Base-by-base conservation (phyloP, 2,797 vertebrate species). In the Phoxinus dragarum region DNA sequence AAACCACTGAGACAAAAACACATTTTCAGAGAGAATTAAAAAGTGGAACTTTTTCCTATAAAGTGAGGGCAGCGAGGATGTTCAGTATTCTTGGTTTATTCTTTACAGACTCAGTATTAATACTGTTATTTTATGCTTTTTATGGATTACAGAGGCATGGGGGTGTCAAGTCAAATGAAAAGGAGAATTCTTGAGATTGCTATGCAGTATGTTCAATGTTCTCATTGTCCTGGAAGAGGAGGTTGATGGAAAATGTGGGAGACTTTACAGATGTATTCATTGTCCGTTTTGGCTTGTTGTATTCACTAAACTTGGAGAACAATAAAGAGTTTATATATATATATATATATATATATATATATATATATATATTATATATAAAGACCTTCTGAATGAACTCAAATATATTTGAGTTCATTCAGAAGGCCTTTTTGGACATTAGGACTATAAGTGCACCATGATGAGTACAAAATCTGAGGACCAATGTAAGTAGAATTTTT, bases 161-260 rank as follows among this genome's bases (percentile, higher is more conserved):
- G 21, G 16, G 11, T 7, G 8, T 56, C 19, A 54, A 38, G 3
- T 75, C 7, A 38, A 76, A 38, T 23, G 74, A 23, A n/a, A 56
- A 56, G 21, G 19, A 12, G 19, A 76, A 76, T 76, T 76, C 31
- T 56, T 76, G 49, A 76, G 49, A 76, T 76, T 56, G 21, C 34
- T 38, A 4, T 38, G 19, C 74, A 56, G 6, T 8, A 3, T 67
- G 27, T 52, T 69, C 64, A 81, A 67, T 81, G 80, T n/a, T 52
- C 10, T 38, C 52, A 69, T 81, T 81, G 64, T 72, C 52, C 54
- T 81, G 73, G 21, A 54, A 69, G 31, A 67, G 64, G 31, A 67
- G 67, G 11, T 49, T 81, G 6, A 36, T 38, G 64, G 66, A 81
- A 67, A 67, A 34, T 1, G 44, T 81, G 66, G 42, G 67, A 52